Percentiles rank a stretch among this genome's conserved stretches.
phyloP scores from a whole-genome alignment of 2,888 invertebrate genomes.

The Callosobruchus maculatus region DNA sequence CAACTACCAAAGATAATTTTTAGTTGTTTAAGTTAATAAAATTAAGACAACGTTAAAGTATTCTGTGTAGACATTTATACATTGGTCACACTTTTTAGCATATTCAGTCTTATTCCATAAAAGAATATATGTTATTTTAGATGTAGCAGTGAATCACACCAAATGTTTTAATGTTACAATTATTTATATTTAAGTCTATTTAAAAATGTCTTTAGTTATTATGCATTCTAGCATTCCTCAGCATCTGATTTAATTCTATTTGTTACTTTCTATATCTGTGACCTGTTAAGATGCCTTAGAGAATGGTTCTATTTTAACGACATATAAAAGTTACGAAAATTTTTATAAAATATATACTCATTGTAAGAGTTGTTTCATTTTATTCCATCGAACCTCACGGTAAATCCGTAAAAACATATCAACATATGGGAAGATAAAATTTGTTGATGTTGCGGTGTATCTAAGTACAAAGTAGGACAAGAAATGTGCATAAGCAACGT shows the following conservation, averaged over 20 bases:
- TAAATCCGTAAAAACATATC: too few relatives aligned
- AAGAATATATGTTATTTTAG: background rate
- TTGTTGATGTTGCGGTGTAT: too few relatives aligned
- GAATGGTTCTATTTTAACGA: slow-evolving; percentile 36
- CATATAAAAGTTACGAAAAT: slow-evolving; percentile 30
- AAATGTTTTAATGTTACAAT: slow-evolving; percentile 8
- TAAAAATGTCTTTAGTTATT: slow-evolving; percentile 1
- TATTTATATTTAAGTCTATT: background rate
- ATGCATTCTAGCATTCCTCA: slow-evolving; percentile 20
- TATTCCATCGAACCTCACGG: too few relatives aligned
- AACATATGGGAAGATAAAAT: too few relatives aligned
- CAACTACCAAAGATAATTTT: background rate
- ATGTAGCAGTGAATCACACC: slow-evolving; percentile 12
- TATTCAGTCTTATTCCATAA: background rate
- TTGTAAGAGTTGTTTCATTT: background rate
- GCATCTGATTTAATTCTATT: slow-evolving; percentile 24
- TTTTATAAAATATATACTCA: slow-evolving; percentile 29
- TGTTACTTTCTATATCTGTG: slow-evolving; percentile 35
- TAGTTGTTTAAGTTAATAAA: background rate
- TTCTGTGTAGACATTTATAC: background rate
- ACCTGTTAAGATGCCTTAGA: slow-evolving; percentile 43
- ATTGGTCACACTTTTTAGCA: background rate
- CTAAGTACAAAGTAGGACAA: too few relatives aligned
- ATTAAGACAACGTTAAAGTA: background rate
- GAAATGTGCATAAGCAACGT: too few relatives aligned